These are phyloP conservation scores for Trichonephila clavata DNA, from an alignment of 1,140 invertebrate genomes.

Conservation along the genomic window DNA sequence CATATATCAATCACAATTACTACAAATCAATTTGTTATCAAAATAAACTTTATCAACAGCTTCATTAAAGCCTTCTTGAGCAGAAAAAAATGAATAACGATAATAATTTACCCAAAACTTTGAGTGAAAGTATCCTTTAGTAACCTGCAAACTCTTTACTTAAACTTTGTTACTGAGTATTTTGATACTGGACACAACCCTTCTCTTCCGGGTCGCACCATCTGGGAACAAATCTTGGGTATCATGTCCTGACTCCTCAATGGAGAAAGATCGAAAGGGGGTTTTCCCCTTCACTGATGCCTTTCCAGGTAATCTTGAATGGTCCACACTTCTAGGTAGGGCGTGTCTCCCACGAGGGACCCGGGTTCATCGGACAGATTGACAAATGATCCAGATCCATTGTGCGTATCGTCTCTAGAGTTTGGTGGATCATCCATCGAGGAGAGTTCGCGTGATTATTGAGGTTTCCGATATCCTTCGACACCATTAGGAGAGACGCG, in stretches of 20 bases:
- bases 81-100: no score
- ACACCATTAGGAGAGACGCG: constrained; percentile 31
- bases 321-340: constrained; percentile 15
- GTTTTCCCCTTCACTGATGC: not conserved
- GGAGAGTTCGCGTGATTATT: constrained; percentile 23
- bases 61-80: no score
- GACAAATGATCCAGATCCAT: constrained; percentile 38
- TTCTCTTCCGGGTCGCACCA: not conserved
- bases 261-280: not conserved
- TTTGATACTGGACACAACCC: not conserved
- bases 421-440: constrained; percentile 38
- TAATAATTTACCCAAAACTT: no score
- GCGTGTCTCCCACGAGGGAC: constrained; percentile 10
- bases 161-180: not conserved
- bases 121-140: no score
- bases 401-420: constrained; percentile 45
- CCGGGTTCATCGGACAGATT: constrained; percentile 35
- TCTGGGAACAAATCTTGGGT: not conserved
- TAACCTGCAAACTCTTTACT: no score
- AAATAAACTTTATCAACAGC: no score
- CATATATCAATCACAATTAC: no score
- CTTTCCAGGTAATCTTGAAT: constrained; percentile 1
- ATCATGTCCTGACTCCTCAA: not conserved
- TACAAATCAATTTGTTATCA: no score
- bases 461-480: constrained; percentile 53